Base-by-base conservation (phyloP, 1,140 invertebrate genomes). In the Ericerus pela region DNA sequence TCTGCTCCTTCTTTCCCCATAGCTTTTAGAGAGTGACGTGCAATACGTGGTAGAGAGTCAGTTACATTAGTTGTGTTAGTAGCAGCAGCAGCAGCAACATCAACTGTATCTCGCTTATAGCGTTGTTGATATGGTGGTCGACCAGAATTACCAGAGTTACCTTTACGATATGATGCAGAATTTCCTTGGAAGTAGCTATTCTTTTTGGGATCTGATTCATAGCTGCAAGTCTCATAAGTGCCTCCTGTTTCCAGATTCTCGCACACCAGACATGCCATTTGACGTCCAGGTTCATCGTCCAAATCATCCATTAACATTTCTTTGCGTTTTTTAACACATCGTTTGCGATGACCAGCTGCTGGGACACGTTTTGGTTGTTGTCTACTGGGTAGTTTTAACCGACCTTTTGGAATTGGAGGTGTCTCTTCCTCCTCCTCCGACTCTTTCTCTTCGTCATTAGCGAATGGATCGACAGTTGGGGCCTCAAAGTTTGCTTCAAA, bases 141-240 rank as follows among this genome's bases (percentile, higher is more conserved):
- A n/a, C n/a, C n/a, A n/a, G n/a, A n/a, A 47, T 10, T 22, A 3
- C 26, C 26, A 2, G 10, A 10, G 11, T 24, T 24, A 5, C 41
- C 41, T 47, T 47, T 47, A 10, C 41, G 3, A 16, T 47, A 47
- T 14, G 41, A 47, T 4, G 41, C 41, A 8, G 22, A 18, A 24
- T 47, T 47, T 5, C 41, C 41, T 5, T 18, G 20, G 18, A 24
- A 47, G 64, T 83, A 83, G 61, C 79, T 73, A 60, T 82, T 80
- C 56, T 79, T 79, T 61, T 78, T 76, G 0, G 82, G 81, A 59
- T 79, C 74, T n/a, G 79, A 76, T 1, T 73, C 73, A 66, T 83
- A 84, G 0, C 77, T 77, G 63, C 82, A 84, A 27, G 78, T 78
- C 68, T 85, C 80, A 57, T 76, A 84, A 56, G 79, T 80, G 4